A percentile compares a stretch with the other conserved stretches of the same genome.
These are phyloP conservation scores for Caranx ignobilis DNA, from an alignment of 2,113 vertebrate genomes.

Conservation along the genomic window DNA sequence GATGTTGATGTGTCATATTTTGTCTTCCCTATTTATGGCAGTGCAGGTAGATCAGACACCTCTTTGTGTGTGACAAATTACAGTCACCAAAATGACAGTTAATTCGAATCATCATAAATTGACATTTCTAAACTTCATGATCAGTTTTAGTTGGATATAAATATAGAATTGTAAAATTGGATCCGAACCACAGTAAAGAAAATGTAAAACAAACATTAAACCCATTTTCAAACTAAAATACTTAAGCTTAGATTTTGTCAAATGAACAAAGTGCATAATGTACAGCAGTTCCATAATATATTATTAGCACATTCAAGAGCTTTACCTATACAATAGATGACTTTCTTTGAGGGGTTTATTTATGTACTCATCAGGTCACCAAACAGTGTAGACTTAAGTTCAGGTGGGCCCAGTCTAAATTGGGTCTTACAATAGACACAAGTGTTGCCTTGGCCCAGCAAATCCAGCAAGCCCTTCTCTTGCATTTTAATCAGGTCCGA, in stretches of 20 bases:
- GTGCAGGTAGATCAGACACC: neutral
- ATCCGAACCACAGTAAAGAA: neutral
- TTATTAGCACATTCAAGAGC: neutral
- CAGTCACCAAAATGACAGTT: neutral
- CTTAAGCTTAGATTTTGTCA: neutral
- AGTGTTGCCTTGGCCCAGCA: conserved; percentile 76
- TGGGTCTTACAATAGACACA: conserved; percentile 69
- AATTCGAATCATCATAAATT: neutral
- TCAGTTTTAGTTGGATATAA: neutral
- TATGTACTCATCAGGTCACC: conserved; percentile 49
- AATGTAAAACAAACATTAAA: neutral
- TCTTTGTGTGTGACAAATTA: neutral
- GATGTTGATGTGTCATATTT: neutral
- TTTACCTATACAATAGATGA: neutral
- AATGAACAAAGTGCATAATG: neutral
- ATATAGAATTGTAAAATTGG: neutral
- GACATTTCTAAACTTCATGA: neutral
- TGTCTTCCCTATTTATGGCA: no score
- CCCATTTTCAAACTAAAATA: neutral
- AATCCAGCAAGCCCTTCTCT: conserved; percentile 52
- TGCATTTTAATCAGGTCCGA: conserved; percentile 82
- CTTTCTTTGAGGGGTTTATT: conserved; percentile 24
- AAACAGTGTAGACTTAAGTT: conserved; percentile 54
- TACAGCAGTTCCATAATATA: neutral
- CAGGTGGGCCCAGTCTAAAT: conserved; percentile 63